Base-by-base conservation (phyloP, 1,140 invertebrate genomes). In the Chionoecetes opilio region DNA sequence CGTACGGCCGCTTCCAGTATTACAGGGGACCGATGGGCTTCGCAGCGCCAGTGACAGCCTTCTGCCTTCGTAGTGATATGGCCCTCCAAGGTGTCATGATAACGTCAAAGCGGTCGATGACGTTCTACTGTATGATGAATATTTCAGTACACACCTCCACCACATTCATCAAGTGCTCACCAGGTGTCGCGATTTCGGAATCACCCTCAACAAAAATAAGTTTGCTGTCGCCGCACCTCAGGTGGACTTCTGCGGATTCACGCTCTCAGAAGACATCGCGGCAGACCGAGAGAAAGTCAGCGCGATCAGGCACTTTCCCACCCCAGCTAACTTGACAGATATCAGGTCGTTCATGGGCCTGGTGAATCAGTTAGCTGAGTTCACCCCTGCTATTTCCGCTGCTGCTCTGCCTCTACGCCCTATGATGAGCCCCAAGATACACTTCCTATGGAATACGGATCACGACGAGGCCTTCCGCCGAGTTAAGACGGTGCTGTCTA, bases 1-100 rank as follows among this genome's bases (percentile, higher is more conserved):
- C n/a, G n/a, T n/a, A 92, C 29, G 63, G 41, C 17, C 29, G 82
- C 14, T 93, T 93, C 82, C 82, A 31, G 38, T 41, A 93, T n/a
- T 35, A 82, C 82, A 82, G 91, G 84, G 82, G 91, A n/a, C 63
- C 91, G 0, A 93, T 93, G 91, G 75, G 75, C 38, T 93, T 93
- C 37, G 17, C 34, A 35, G 90, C 90, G 5, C 75, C 63, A 29
- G 90, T 46, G 8, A 29, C 75, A 46, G 82, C 91, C 91, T 84
- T 93, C 37, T 93, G 82, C 37, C 31, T 93, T 5, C 26, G 82
- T 21, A 82, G 82, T 35, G 82, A 84, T 37, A 93, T 93, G 32
- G 41, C 91, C 31, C 82, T 93, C 6, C 82, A 93, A 93, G 31
- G 91, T 84, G 53, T 85, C 8, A 34, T 26, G 38, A 93, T 46